Evolutionary conservation across 2,113 vertebrate species (phyloP).

Genomic region (Thunnus thynnus): DNA sequence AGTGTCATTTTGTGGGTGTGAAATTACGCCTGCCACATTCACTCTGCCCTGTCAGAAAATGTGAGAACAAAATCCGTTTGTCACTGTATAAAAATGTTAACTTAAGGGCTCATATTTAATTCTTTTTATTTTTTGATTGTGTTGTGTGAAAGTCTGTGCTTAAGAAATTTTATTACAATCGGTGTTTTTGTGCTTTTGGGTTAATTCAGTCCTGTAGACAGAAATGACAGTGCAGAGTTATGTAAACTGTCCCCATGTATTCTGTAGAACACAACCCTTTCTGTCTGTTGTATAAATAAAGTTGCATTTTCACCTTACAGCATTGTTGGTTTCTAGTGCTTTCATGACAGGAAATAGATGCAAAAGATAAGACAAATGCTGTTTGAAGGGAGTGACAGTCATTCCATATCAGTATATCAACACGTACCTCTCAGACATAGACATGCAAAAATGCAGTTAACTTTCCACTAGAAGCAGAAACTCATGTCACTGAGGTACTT

Average conservation of each 20-base stretch:
- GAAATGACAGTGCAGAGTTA: background rate
- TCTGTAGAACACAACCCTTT: background rate
- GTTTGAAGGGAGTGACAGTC: background rate
- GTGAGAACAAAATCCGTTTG: background rate
- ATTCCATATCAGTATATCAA: background rate
- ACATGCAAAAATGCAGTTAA: background rate
- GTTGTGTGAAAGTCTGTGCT: background rate
- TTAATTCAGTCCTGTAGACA: too few species aligned
- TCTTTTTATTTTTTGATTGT: background rate
- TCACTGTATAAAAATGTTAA: background rate
- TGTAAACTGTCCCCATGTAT: background rate
- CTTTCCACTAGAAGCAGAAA: background rate
- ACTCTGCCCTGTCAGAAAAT: background rate
- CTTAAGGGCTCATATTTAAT: background rate
- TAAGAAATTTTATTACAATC: too few species aligned
- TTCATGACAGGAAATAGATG: constrained; percentile 27
- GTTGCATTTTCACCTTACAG: too few species aligned
- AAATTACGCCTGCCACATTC: background rate
- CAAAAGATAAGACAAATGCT: background rate
- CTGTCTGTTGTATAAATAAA: background rate
- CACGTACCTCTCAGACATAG: background rate
- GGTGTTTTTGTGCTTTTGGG: too few species aligned
- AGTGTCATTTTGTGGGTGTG: constrained; percentile 29
- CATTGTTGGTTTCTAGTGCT: background rate
- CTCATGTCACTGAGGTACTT: background rate